Percentiles rank a stretch among this genome's conserved stretches.
Evolutionary conservation across 2,113 vertebrate species (phyloP).

Genomic region (Phaetusa simplex): DNA sequence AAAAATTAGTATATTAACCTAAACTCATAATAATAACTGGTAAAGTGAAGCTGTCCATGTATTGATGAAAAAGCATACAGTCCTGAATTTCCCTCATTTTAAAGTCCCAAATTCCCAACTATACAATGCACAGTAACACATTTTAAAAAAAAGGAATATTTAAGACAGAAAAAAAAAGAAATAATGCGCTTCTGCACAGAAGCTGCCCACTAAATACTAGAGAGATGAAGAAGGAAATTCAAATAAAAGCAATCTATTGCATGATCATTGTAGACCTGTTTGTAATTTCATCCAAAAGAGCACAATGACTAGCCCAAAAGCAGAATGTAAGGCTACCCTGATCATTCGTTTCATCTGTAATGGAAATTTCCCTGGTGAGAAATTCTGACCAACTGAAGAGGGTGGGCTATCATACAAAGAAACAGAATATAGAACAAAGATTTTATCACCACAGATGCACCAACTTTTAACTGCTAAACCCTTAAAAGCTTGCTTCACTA

Average conservation of each 20-base stretch:
- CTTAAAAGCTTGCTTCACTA: slow-evolving; percentile 33
- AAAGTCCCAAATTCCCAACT: not conserved
- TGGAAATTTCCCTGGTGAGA: slow-evolving; percentile 38
- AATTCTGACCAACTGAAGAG: slow-evolving; percentile 24
- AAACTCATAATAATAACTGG: not conserved
- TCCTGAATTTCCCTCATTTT: not conserved
- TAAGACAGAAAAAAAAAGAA: not conserved
- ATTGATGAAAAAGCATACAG: not conserved
- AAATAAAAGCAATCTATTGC: not conserved
- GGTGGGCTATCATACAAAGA: slow-evolving; percentile 12
- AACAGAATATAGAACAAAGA: slow-evolving; percentile 41
- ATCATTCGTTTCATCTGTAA: not conserved
- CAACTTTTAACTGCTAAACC: slow-evolving; percentile 54
- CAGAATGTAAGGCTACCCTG: not conserved
- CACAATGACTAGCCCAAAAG: not conserved
- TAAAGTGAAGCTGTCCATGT: not conserved
- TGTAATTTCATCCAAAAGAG: not conserved
- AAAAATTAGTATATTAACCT: not conserved
- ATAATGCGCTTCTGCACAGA: not conserved
- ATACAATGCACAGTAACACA: not conserved
- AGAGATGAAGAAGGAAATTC: not conserved
- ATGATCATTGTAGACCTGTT: not conserved
- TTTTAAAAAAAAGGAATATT: not conserved
- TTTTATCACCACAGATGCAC: slow-evolving; percentile 39
- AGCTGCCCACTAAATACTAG: not conserved